A percentile compares a stretch with the other conserved stretches of the same genome.
These are phyloP conservation scores for Temnothorax rugatulus DNA, from an alignment of 2,888 invertebrate species.

Conservation along the genomic window DNA sequence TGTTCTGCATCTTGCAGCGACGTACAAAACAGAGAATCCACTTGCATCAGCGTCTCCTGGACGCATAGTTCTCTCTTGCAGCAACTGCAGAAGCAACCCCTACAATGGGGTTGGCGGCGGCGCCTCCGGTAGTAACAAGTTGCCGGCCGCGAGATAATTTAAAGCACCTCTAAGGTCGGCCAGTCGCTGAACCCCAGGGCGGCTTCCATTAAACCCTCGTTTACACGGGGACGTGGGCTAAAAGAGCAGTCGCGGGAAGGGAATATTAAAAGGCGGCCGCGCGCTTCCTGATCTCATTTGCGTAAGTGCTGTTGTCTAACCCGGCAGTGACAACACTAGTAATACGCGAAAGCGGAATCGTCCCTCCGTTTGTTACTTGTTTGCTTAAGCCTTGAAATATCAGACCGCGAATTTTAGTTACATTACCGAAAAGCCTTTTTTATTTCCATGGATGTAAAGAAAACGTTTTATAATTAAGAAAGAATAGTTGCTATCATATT, in stretches of 20 bases:
- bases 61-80: conserved; percentile 31
- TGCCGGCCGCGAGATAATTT: conserved; percentile 70
- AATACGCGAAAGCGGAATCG: conserved; percentile 11
- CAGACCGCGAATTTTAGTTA: not conserved
- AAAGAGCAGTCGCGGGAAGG: conserved; percentile 41
- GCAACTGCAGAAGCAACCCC: conserved; percentile 3
- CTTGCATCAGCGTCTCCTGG: conserved; percentile 29
- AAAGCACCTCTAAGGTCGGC: conserved; percentile 69
- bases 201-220: conserved; percentile 75
- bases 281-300: conserved; percentile 76
- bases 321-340: conserved; percentile 36
- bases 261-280: conserved; percentile 70
- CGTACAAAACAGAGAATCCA: conserved; percentile 19
- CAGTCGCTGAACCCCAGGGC: conserved; percentile 66
- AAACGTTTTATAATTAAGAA: not conserved
- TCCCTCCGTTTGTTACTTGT: not conserved
- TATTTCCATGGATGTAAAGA: not conserved
- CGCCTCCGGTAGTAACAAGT: conserved; percentile 62
- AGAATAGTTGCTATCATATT: not conserved
- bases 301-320: conserved; percentile 76
- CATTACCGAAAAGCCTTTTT: not conserved
- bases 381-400: conserved; percentile 1
- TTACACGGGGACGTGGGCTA: conserved; percentile 62
- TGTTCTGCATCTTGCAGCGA: conserved; percentile 23
- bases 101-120: conserved; percentile 16